A percentile compares a stretch with the other conserved stretches of the same genome.
phyloP scores from a whole-genome alignment of 2,797 vertebrate species.

The Brachymystax lenok region DNA sequence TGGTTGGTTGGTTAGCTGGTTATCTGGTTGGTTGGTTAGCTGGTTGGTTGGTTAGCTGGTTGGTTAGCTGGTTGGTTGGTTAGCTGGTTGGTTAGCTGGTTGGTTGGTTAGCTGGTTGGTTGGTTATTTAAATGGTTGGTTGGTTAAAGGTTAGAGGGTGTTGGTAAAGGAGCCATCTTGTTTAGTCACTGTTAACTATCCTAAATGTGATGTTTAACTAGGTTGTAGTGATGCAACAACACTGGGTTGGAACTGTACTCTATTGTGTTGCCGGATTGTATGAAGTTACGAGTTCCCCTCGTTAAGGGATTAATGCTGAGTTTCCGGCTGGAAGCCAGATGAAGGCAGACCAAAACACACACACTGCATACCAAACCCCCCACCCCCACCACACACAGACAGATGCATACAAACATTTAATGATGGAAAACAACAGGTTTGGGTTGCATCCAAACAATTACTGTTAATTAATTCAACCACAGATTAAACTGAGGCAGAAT shows the following conservation, averaged over 20 bases:
- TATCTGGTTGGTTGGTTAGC: too few species aligned
- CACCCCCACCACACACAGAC: conserved; percentile 14
- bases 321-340: conserved; percentile 62
- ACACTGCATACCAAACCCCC: not conserved
- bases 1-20: too few species aligned
- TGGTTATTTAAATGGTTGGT: too few species aligned
- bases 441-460: conserved; percentile 59
- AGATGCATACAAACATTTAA: conserved; percentile 57
- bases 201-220: too few species aligned
- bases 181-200: too few species aligned
- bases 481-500: conserved; percentile 43
- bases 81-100: too few species aligned
- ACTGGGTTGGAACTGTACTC: conserved; percentile 32
- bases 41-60: too few species aligned
- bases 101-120: too few species aligned
- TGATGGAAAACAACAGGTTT: conserved; percentile 62
- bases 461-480: conserved; percentile 55
- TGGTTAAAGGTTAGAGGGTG: too few species aligned
- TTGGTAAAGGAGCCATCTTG: too few species aligned
- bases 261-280: not conserved
- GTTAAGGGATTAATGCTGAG: conserved; percentile 16
- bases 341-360: conserved; percentile 3
- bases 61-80: too few species aligned
- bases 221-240: too few species aligned
- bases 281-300: conserved; percentile 30